phyloP scores from a whole-genome alignment of 2,797 vertebrate species.

The Sebastes oblongus region DNA sequence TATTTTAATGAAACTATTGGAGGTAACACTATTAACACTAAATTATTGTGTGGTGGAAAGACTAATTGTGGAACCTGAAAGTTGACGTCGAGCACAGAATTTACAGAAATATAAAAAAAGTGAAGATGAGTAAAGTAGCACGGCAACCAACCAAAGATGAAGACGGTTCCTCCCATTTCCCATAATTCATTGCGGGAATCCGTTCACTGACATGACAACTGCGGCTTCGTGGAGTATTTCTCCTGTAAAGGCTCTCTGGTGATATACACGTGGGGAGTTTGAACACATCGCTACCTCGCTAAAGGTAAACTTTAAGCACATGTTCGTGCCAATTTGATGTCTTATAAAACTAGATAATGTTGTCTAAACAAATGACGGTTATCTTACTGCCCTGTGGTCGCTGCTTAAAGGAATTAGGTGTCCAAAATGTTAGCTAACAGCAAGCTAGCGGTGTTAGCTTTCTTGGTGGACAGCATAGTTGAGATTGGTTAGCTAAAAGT shows the following conservation, averaged over 20 bases:
- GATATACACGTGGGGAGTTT: conserved; percentile 54
- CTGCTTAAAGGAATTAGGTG: neutral
- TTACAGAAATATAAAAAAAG: neutral
- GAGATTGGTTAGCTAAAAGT: neutral
- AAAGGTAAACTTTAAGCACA: conserved; percentile 42
- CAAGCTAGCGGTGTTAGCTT: conserved; percentile 54
- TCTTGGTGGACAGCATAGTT: neutral
- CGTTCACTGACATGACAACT: neutral
- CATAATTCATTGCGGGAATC: conserved; percentile 51
- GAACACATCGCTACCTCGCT: neutral
- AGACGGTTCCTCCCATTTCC: conserved; percentile 4
- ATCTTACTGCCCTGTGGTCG: fast-evolving
- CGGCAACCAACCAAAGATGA: neutral
- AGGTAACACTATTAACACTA: neutral
- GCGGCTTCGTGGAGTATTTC: neutral
- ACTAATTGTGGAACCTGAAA: neutral
- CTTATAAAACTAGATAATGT: neutral
- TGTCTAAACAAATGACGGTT: neutral
- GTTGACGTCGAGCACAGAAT: neutral
- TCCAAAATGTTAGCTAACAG: conserved; percentile 2
- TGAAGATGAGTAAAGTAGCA: neutral
- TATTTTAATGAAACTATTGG: neutral
- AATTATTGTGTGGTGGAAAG: neutral
- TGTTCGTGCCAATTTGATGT: fast-evolving
- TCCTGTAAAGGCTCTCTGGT: conserved; percentile 34